Evolutionary conservation across 2,888 invertebrate species (phyloP), one percentile per base, ranked within the genome.

Genomic region (Lasioglossum pauxillum): DNA sequence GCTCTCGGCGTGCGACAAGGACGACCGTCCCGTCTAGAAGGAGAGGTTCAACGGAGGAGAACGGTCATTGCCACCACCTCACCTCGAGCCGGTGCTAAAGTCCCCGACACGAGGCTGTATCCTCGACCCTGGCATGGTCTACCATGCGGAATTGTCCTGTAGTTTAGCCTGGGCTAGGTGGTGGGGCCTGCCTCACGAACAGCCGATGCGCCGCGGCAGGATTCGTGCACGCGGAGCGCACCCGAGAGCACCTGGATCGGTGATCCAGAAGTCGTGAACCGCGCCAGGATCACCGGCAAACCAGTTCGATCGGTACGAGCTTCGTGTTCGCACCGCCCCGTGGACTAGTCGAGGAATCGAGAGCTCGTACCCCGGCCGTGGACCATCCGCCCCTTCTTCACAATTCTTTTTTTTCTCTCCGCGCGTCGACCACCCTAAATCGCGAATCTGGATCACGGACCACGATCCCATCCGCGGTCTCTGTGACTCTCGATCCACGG

Each of bases 61-160:
- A 95, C 95, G 95, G 95, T 95, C 95, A 95, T 95, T 95, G 95
- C 95, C 95, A 95, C 95, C 94, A 95, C 95, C 94, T 94, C 93
- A 90, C 91, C 91, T 92, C 92, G 90, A 91, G 91, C 90, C 91
- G 89, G 85, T 81, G 91, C 92, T 93, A 92, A 89, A 92, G 90
- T 92, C 91, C 87, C 86, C 89, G 76, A 67, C 78, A 76, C 83
- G 84, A 87, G 86, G 83, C 67, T 85, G 85, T 86, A 89, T 78
- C 86, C 73, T 82, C 88, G 89, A 85, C 84, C 88, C 82, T 76
- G 91, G 60, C 44, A 88, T 85, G 88, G 75, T 77, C 91, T 90
- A 90, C 85, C 75, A 53, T 74, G 82, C 84, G 72, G 82, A 87
- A 87, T 86, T 82, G 86, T 80, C 83, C 81, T 75, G 81, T 80